phyloP scores from a whole-genome alignment of 2,113 vertebrate genomes.

The Aptenodytes forsteri region DNA sequence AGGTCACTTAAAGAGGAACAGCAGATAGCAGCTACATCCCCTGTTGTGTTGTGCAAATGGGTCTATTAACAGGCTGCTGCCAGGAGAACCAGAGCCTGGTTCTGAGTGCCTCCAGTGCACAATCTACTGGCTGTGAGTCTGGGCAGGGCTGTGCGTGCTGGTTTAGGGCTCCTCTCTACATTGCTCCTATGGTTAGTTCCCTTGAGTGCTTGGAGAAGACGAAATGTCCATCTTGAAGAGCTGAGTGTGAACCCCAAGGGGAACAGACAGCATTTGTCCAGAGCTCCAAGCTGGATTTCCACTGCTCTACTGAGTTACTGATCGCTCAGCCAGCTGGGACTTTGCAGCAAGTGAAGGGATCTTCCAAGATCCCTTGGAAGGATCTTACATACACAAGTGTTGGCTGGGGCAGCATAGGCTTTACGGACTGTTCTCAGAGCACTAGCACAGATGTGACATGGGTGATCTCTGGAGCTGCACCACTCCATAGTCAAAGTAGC shows the following conservation, averaged over 20 bases:
- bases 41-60: not conserved
- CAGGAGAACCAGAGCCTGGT: not conserved
- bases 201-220: not conserved
- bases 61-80: not conserved
- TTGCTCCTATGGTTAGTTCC: not conserved
- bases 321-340: no score
- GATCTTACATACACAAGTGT: accelerated
- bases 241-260: not conserved
- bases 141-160: not conserved
- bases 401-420: not conserved
- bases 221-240: not conserved
- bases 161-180: not conserved
- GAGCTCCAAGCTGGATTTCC: not conserved
- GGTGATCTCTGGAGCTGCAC: not conserved
- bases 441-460: not conserved
- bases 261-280: not conserved
- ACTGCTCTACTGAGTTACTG: not conserved
- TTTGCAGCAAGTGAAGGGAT: not conserved
- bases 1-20: not conserved
- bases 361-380: not conserved
- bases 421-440: not conserved
- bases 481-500: not conserved
- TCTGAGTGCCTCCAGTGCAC: not conserved
- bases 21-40: slow-evolving; percentile 9
- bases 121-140: not conserved